Evolutionary conservation across 2,113 vertebrate genomes (phyloP).

Genomic region (Paraplagusia blochii): DNA sequence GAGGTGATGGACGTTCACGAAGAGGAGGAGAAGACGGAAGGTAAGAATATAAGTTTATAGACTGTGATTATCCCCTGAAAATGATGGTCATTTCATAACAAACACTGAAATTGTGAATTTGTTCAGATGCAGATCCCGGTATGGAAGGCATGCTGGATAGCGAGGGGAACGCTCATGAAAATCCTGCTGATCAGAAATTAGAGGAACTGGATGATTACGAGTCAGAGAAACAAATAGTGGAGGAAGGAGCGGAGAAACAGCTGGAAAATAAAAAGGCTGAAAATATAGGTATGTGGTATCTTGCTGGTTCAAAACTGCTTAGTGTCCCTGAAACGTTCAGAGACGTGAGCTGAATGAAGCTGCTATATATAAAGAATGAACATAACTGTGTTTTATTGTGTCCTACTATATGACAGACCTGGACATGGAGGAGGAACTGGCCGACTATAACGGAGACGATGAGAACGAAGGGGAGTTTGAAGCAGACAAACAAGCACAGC

Average conservation of each 20-base stretch:
- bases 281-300: constrained; percentile 50
- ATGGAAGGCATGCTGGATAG: constrained; percentile 53
- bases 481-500: constrained; percentile 87
- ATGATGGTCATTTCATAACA: too few relatives aligned
- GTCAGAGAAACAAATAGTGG: constrained; percentile 42
- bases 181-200: constrained; percentile 11
- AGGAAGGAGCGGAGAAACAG: constrained; percentile 38
- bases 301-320: not conserved
- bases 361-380: not conserved
- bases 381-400: not conserved
- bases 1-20: constrained; percentile 56
- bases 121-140: constrained; percentile 35
- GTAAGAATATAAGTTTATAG: constrained; percentile 10
- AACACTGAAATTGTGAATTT: not conserved
- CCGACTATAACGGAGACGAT: constrained; percentile 84
- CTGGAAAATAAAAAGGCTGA: constrained; percentile 24
- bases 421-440: constrained; percentile 68
- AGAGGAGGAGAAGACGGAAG: constrained; percentile 39
- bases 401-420: constrained; percentile 44
- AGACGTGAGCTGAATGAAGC: not conserved
- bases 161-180: constrained; percentile 28
- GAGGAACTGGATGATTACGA: constrained; percentile 56
- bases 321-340: not conserved
- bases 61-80: too few relatives aligned
- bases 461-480: constrained; percentile 90